Conservation (phyloP, 2,888 invertebrate genomes). For the Volucella inflata region DNA sequence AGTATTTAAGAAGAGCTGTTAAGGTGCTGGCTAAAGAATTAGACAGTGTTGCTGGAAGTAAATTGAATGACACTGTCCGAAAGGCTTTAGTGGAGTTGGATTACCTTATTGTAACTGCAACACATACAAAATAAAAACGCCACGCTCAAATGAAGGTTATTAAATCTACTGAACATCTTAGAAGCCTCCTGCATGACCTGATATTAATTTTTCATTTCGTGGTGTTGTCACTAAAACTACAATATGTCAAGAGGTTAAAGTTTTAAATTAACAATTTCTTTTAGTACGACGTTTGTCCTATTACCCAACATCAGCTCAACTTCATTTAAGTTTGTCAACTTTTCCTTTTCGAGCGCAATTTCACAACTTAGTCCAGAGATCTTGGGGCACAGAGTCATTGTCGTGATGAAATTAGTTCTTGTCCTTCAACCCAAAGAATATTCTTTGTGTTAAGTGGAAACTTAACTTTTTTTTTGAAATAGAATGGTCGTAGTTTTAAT, state of each 20-base stretch:
- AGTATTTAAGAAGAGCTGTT: slow-evolving; percentile 78
- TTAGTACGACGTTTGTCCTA: background rate
- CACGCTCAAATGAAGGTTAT: background rate
- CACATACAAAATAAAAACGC: slow-evolving; percentile 5
- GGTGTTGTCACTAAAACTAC: background rate
- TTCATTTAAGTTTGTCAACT: slow-evolving; percentile 37
- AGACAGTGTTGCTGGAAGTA: slow-evolving; percentile 81
- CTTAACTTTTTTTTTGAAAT: background rate
- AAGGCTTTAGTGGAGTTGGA: slow-evolving; percentile 53
- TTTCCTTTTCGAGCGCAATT: slow-evolving; percentile 3
- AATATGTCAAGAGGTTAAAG: background rate
- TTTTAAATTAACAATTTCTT: slow-evolving; percentile 2
- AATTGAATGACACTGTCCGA: slow-evolving; percentile 78
- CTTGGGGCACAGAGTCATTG: slow-evolving; percentile 23
- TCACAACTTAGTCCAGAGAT: slow-evolving; percentile 6
- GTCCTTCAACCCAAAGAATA: background rate
- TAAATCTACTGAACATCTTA: no score
- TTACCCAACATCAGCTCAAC: slow-evolving; percentile 18
- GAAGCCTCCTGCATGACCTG: no score
- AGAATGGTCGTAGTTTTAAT: no score
- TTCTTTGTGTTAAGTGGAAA: background rate
- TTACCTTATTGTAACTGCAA: slow-evolving; percentile 39
- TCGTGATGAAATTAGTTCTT: slow-evolving; percentile 13
- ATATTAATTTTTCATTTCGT: background rate
- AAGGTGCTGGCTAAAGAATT: slow-evolving; percentile 80